These are phyloP conservation scores for Acrocephalus kingi DNA, from an alignment of 2,113 vertebrate species.

Conservation along the genomic window DNA sequence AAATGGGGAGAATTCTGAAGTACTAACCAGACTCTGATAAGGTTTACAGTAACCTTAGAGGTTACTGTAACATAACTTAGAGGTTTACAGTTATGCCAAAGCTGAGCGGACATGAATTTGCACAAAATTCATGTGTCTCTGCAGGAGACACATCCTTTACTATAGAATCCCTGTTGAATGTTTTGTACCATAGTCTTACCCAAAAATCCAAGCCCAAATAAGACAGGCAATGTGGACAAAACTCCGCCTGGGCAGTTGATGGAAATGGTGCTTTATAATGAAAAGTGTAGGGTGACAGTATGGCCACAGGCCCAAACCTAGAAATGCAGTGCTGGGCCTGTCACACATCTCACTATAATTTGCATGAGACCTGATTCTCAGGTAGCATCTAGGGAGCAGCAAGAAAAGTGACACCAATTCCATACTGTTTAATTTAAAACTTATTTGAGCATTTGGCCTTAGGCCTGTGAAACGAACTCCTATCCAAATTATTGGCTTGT, in stretches of 20 bases:
- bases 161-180: not conserved
- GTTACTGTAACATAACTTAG: no score
- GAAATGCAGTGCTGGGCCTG: not conserved
- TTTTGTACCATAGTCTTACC: not conserved
- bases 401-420: not conserved
- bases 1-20: not conserved
- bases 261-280: not conserved
- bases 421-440: not conserved
- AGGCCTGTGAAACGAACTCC: not conserved
- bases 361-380: not conserved
- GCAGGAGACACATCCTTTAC: not conserved
- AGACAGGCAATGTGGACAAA: fast-evolving
- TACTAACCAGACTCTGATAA: not conserved
- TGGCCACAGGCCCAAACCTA: not conserved
- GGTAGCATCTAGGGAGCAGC: not conserved
- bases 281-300: not conserved
- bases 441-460: not conserved
- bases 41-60: not conserved
- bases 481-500: fast-evolving
- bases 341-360: not conserved
- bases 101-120: not conserved
- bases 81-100: not conserved
- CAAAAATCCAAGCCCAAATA: not conserved
- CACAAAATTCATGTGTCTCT: not conserved
- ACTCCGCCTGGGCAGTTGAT: not conserved